A percentile compares a stretch with the other conserved stretches of the same genome.
Evolutionary conservation across 92 coral and sea anemone genomes (phyloP).

Genomic region (Epizoanthus fatuus): DNA sequence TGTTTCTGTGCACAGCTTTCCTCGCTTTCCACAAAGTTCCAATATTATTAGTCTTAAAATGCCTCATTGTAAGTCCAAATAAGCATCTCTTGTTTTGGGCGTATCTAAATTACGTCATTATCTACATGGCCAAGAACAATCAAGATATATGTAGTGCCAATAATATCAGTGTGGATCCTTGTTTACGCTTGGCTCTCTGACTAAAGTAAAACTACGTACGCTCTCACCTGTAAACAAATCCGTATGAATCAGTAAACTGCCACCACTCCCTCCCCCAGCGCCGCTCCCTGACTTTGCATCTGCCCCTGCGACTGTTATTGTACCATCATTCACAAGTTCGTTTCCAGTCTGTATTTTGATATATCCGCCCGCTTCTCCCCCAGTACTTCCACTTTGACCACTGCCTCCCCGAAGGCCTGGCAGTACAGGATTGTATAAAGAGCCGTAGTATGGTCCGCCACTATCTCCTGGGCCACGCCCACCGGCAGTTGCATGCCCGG

Average conservation of each 20-base stretch:
- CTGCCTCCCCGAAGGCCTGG: conserved; percentile 68
- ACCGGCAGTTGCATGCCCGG: conserved; percentile 75
- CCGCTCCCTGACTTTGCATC: conserved; percentile 58
- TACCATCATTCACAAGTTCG: conserved; percentile 65
- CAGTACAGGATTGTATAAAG: conserved; percentile 64
- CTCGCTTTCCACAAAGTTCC: too few species aligned
- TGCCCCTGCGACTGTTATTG: conserved; percentile 70
- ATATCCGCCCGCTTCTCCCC: conserved; percentile 76
- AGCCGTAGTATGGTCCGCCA: conserved; percentile 72
- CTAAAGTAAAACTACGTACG: too few species aligned
- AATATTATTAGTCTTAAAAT: too few species aligned
- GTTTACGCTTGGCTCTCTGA: too few species aligned
- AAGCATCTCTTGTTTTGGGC: too few species aligned
- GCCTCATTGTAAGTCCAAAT: too few species aligned
- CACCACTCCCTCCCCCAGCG: conserved; percentile 86
- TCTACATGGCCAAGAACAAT: too few species aligned
- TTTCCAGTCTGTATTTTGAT: conserved; percentile 66
- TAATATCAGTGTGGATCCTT: too few species aligned
- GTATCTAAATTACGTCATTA: too few species aligned
- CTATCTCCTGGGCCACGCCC: conserved; percentile 60
- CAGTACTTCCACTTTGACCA: conserved; percentile 47
- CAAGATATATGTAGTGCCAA: too few species aligned
- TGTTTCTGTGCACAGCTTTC: too few species aligned
- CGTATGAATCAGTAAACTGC: conserved; percentile 67
- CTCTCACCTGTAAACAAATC: conserved; percentile 56